Conservation (phyloP, 2,797 vertebrate genomes). For the Crocodylus rhombifer region DNA sequence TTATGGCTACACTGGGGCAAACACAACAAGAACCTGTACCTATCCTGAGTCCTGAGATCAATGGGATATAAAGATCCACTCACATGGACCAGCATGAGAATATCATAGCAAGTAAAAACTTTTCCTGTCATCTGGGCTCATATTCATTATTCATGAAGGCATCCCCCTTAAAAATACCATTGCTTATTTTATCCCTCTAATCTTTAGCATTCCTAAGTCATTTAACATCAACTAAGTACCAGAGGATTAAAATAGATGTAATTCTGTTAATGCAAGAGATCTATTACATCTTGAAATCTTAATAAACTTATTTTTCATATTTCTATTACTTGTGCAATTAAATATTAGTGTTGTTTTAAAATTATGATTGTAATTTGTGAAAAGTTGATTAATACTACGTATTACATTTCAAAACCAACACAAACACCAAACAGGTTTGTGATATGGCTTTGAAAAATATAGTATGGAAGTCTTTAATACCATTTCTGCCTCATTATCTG, state of each 20-base stretch:
- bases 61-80: background rate
- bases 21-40: background rate
- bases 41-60: background rate
- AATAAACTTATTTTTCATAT: background rate
- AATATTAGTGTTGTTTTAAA: accelerated
- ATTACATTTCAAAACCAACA: background rate
- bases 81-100: accelerated
- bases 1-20: no score
- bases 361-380: background rate
- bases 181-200: background rate
- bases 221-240: background rate
- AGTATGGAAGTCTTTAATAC: background rate
- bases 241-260: background rate
- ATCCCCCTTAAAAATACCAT: background rate
- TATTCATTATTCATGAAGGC: accelerated
- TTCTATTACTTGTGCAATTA: background rate
- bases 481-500: background rate
- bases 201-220: background rate
- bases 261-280: background rate
- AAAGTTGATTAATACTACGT: background rate
- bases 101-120: background rate
- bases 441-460: background rate
- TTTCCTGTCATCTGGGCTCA: background rate
- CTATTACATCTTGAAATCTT: background rate
- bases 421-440: background rate